Evolutionary conservation across 2,888 invertebrate genomes (phyloP).

Genomic region (Callyntrura guangdongensis): DNA sequence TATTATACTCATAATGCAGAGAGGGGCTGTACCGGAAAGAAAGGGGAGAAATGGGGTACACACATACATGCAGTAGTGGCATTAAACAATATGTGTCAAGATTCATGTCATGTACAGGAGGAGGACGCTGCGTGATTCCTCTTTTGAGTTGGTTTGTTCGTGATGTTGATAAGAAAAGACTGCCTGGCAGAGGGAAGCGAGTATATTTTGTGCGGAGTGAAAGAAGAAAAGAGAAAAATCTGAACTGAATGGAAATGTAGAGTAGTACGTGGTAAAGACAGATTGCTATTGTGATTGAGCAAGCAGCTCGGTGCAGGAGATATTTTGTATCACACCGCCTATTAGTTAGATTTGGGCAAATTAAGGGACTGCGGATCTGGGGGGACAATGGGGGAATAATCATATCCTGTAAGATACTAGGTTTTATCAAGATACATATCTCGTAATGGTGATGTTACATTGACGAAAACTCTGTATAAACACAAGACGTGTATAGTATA

Average conservation of each 20-base stretch:
- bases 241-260: slow-evolving; percentile 11
- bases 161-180: slow-evolving; percentile 28
- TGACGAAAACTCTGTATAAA: no score
- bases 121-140: slow-evolving; percentile 22
- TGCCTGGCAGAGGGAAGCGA: neutral
- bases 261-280: neutral
- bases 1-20: neutral
- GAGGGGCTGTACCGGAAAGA: neutral
- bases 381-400: no score
- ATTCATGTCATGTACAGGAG: slow-evolving; percentile 50
- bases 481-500: no score
- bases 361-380: no score
- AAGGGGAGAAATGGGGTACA: slow-evolving; percentile 15
- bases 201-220: neutral
- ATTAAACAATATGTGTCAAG: slow-evolving; percentile 53
- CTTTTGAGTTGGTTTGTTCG: neutral
- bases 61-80: slow-evolving; percentile 5
- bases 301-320: neutral
- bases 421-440: no score
- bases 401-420: no score
- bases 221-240: slow-evolving; percentile 20
- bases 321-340: neutral
- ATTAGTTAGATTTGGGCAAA: neutral
- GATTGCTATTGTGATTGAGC: neutral
- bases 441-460: no score